Conservation (phyloP, 2,888 invertebrate species). For the Alentia gelatinosa region DNA sequence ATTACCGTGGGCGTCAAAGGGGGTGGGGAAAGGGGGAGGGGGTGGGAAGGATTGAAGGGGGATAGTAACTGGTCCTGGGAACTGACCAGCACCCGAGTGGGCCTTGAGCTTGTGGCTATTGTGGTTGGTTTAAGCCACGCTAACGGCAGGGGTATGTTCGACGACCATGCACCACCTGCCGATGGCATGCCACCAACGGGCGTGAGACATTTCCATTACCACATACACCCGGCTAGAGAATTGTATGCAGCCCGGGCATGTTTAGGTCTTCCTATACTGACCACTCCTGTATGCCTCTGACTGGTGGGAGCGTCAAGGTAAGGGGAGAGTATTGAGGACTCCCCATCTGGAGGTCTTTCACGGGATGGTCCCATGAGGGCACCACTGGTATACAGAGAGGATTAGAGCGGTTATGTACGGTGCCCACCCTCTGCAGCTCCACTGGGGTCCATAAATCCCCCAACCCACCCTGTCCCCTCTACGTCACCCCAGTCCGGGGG, state of each 20-base stretch:
- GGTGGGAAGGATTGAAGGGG: background rate
- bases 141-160: background rate
- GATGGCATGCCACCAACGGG: too few species aligned
- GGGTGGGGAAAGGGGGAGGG: background rate
- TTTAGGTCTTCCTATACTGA: background rate
- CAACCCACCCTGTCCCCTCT: background rate
- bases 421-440: background rate
- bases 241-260: too few species aligned
- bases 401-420: background rate
- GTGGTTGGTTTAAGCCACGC: background rate
- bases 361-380: background rate
- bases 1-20: background rate
- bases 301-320: too few species aligned
- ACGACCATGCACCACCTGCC: too few species aligned
- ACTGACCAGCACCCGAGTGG: background rate
- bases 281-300: background rate
- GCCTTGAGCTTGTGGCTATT: conserved; percentile 38
- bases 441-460: background rate
- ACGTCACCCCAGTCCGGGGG: too few species aligned
- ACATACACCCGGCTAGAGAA: too few species aligned
- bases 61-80: conserved; percentile 14
- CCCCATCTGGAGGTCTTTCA: background rate
- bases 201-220: too few species aligned
- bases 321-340: too few species aligned
- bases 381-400: background rate